Percentiles rank a stretch among this genome's conserved stretches.
Conservation (phyloP, 2,113 vertebrate species). For the Meleagris gallopavo region DNA sequence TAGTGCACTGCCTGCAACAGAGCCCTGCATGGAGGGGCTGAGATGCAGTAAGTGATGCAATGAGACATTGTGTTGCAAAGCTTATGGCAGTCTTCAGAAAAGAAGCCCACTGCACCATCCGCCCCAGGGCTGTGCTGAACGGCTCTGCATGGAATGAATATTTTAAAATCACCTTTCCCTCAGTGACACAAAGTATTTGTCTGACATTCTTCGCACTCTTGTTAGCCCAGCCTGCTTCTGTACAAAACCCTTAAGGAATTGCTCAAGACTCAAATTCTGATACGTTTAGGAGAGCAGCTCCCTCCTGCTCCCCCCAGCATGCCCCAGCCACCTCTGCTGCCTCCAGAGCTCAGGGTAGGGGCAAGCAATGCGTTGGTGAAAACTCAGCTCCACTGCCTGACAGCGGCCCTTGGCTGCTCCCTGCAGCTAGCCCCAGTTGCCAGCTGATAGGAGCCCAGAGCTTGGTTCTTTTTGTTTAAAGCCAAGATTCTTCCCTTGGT, state of each 20-base stretch:
- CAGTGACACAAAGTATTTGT: neutral
- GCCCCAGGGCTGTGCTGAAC: neutral
- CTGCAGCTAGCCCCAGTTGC: neutral
- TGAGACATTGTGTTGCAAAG: too few relatives aligned
- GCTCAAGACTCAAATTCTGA: neutral
- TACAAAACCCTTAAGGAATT: neutral
- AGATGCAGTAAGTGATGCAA: too few relatives aligned
- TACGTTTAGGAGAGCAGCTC: neutral
- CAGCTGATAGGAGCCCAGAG: neutral
- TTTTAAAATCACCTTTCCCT: neutral
- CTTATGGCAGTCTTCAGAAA: neutral
- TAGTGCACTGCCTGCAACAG: too few relatives aligned
- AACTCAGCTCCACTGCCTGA: neutral
- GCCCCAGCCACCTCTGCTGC: too few relatives aligned
- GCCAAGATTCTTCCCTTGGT: accelerated
- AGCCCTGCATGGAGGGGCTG: too few relatives aligned
- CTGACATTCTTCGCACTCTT: neutral
- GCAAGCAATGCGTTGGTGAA: accelerated
- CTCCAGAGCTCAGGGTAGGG: too few relatives aligned
- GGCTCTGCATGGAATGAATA: neutral
- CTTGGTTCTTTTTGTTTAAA: neutral
- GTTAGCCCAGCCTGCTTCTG: neutral
- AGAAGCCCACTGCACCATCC: neutral
- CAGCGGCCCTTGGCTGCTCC: neutral
- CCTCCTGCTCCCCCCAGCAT: accelerated